phyloP scores from a whole-genome alignment of 2,888 invertebrate species.

The Belgica antarctica region DNA sequence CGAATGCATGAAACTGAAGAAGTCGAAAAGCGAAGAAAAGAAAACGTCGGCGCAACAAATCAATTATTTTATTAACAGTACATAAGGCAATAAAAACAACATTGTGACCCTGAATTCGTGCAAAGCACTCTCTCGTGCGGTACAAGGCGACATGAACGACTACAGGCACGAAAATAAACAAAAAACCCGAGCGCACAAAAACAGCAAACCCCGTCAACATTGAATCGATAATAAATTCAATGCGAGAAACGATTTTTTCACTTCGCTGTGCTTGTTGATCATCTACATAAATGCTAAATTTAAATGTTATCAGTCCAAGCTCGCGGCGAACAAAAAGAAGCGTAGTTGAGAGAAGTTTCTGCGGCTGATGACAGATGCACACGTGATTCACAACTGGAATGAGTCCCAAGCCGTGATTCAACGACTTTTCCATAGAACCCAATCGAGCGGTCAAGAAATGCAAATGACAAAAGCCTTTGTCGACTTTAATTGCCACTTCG shows the following conservation, averaged over 20 bases:
- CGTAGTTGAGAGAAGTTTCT: no score
- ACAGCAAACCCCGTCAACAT: slow-evolving; percentile 16
- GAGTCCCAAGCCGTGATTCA: no score
- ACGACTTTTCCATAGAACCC: no score
- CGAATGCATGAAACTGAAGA: no score
- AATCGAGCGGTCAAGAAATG: no score
- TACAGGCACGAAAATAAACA: slow-evolving; percentile 34
- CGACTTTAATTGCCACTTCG: neutral
- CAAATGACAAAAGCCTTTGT: no score
- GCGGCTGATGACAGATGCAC: neutral
- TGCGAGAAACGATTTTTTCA: neutral
- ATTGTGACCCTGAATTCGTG: slow-evolving; percentile 41
- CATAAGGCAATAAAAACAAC: slow-evolving; percentile 37
- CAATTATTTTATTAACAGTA: slow-evolving; percentile 39
- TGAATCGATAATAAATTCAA: slow-evolving; percentile 29
- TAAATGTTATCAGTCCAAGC: slow-evolving; percentile 3
- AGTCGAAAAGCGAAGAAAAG: no score
- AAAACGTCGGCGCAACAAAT: slow-evolving; percentile 19
- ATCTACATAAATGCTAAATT: neutral
- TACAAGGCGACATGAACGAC: slow-evolving; percentile 38
- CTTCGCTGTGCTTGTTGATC: slow-evolving; percentile 14
- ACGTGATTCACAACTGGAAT: neutral
- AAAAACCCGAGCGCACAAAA: neutral
- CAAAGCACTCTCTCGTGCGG: slow-evolving; percentile 16
- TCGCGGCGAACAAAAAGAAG: neutral